A percentile compares a stretch with the other conserved stretches of the same genome.
phyloP scores from a whole-genome alignment of 1,140 invertebrate species.

The Hetaerina americana region DNA sequence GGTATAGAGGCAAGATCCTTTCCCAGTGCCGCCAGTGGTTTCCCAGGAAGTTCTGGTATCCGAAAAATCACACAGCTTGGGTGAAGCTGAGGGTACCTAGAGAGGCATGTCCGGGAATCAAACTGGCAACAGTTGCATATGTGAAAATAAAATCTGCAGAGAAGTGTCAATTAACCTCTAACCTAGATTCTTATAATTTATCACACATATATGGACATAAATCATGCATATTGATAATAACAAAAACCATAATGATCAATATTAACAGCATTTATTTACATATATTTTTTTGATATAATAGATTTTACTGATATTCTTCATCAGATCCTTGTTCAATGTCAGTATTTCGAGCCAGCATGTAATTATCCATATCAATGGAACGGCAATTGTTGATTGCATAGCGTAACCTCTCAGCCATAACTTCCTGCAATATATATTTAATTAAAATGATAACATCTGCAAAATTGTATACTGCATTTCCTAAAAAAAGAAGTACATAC shows the following conservation, averaged over 20 bases:
- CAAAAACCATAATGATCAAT: not conserved
- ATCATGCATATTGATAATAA: too few relatives aligned
- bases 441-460: not conserved
- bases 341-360: conserved; percentile 50
- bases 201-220: too few relatives aligned
- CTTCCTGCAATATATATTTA: conserved; percentile 32
- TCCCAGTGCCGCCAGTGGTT: too few relatives aligned
- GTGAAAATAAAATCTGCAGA: too few relatives aligned
- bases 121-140: too few relatives aligned
- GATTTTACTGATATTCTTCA: conserved; percentile 27
- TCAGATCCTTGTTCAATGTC: conserved; percentile 37
- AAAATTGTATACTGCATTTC: not conserved
- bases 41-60: too few relatives aligned
- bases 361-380: conserved; percentile 62
- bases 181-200: too few relatives aligned
- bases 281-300: not conserved
- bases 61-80: too few relatives aligned
- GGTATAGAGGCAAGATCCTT: too few relatives aligned
- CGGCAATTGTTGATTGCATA: conserved; percentile 56
- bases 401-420: conserved; percentile 45
- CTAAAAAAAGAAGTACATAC: not conserved
- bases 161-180: too few relatives aligned
- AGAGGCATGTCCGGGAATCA: too few relatives aligned
- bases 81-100: too few relatives aligned
- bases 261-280: not conserved